phyloP scores from a whole-genome alignment of 2,888 invertebrate species.

The Tetragonisca angustula region DNA sequence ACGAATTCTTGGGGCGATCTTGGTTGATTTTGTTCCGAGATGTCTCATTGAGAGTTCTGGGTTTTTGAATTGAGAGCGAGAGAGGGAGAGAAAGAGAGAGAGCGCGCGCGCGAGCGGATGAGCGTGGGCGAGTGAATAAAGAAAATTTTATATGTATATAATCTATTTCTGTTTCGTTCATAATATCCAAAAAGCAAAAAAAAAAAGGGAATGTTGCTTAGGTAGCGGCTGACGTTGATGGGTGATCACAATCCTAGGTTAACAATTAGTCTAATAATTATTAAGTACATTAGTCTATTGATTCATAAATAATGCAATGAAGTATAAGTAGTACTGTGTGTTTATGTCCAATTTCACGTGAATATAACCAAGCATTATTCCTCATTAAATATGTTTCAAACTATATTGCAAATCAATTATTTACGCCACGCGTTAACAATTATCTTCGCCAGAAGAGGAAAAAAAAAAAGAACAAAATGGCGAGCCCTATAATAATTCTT shows the following conservation, averaged over 20 bases:
- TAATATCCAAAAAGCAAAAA: constrained; percentile 63
- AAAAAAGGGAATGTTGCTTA: constrained; percentile 76
- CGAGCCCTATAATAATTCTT: constrained; percentile 3
- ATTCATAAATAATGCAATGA: constrained; percentile 84
- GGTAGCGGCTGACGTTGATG: constrained; percentile 83
- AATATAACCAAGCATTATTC: constrained; percentile 83
- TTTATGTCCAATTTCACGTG: constrained; percentile 84
- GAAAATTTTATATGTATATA: constrained; percentile 58
- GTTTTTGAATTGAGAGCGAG: constrained; percentile 42
- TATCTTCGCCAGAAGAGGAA: constrained; percentile 48
- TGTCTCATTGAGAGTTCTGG: constrained; percentile 54
- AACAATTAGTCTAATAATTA: constrained; percentile 84
- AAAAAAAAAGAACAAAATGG: constrained; percentile 11
- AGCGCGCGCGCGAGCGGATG: no score
- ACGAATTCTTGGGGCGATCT: constrained; percentile 77
- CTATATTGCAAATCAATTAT: constrained; percentile 79
- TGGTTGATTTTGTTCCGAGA: constrained; percentile 76
- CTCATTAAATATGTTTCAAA: constrained; percentile 82
- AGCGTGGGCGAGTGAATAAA: neutral
- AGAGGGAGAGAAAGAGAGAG: neutral
- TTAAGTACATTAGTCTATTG: constrained; percentile 84
- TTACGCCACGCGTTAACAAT: constrained; percentile 67
- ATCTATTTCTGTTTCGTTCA: constrained; percentile 74
- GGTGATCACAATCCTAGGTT: constrained; percentile 84
- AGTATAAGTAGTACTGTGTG: constrained; percentile 84